Evolutionary conservation across 2,113 vertebrate genomes (phyloP), one percentile per base, ranked within the genome.

Genomic region (Crocuta crocuta): DNA sequence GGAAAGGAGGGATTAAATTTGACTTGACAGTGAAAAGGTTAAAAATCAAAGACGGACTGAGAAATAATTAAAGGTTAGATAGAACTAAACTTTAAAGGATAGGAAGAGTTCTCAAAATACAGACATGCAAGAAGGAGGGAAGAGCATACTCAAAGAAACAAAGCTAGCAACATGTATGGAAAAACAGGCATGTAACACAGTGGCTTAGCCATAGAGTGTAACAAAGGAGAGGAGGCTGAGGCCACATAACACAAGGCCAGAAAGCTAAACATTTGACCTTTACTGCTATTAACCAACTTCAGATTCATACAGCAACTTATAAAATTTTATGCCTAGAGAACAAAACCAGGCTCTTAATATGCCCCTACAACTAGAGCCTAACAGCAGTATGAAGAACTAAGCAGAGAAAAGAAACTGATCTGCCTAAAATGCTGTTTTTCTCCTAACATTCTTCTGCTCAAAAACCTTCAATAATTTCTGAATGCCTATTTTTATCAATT

Each of bases 1-100:
- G 81, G 79, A 96, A 91, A 83, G 35, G 5, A 92, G 39, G 33
- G 43, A 39, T 63, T 91, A 88, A 91, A 95, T 79, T 65, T 95
- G 33, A 93, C 70, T 86, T 94, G 3, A n/a, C 50, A 65, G 15
- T 58, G 24, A 48, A 45, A 96, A 89, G 10, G 8, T 76, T 81
- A 74, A 89, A 90, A 85, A 92, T 70, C 21, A 80, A 85, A 81
- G 33, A 85, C 50, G 15, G 48, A 95, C 48, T 82, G 86, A 95
- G 28, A 71, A 92, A 87, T 63, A 83, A 97, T 50, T 81, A 94
- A 70, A 68, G 26, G 28, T 79, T 79, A 96, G 58, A 78, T 8
- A 91, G 31, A 96, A 84, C 21, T 91, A 21, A 89, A 78, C 26
- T 79, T 55, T 83, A 88, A 50, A 91, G 17, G 28, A 26, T 73